Base-by-base conservation (phyloP, 2,888 invertebrate species). In the Drosophila cognata region DNA sequence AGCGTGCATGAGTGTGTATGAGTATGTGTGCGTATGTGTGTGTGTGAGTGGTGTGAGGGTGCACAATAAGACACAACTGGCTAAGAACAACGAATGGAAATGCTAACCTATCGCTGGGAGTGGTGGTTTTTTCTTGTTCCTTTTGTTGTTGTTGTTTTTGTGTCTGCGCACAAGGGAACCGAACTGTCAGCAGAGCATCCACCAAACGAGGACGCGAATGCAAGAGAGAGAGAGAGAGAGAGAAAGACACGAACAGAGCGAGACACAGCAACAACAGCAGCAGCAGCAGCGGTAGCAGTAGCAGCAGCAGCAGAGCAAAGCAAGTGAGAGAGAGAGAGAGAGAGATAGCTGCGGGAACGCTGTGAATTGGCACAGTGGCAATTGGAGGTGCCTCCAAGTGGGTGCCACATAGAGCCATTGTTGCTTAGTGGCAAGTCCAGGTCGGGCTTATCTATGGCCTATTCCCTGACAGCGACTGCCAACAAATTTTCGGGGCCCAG, bases 61-160 rank as follows among this genome's bases (percentile, higher is more conserved):
- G 66, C 62, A 75, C 50, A 72, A 74, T 71, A 80, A 75, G 81
- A 61, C 80, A 61, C 43, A 56, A 41, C 62, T 50, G 75, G 46
- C 46, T 46, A 46, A 46, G 46, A 58, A 41, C 61, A 70, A 59
- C 84, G 81, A 80, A 79, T 89, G 81, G 82, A 84, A 81, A 79
- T 82, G 83, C 85, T 81, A 88, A 88, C 90, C 90, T 84, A 88
- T 88, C 85, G 81, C 79, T 77, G 78, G 84, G 81, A 81, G 79
- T 88, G 84, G 88, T 79, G 74, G 84, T 81, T 84, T 81, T 77
- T 68, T 62, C 36, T 56, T 36, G 21, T 21, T 38, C 16, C 46
- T 46, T 46, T 25, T 2, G 16, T 55, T 28, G 16, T 38, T 28
- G 6, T 18, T 28, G 18, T 33, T 16, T 52, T 31, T 21, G 52